Percentiles rank a stretch among this genome's conserved stretches.
Conservation (phyloP, 1,140 invertebrate species). For the Phenacoccus solenopsis region DNA sequence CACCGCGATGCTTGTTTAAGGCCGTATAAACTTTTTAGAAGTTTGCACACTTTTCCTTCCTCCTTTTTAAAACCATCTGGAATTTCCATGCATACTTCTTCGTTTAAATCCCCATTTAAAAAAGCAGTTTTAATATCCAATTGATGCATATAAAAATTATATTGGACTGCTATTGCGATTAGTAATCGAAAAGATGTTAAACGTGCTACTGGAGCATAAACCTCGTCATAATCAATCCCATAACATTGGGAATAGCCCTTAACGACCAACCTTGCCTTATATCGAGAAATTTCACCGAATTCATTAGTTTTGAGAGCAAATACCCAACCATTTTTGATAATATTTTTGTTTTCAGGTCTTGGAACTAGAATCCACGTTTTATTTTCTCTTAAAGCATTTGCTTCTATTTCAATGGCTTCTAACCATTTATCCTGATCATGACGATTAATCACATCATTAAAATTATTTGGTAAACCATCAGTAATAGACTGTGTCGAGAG, state of each 20-base stretch:
- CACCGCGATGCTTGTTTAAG: conserved; percentile 28
- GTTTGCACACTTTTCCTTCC: conserved; percentile 26
- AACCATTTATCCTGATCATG: conserved; percentile 20
- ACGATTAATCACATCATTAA: not conserved
- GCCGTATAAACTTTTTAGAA: conserved; percentile 30
- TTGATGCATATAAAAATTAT: conserved; percentile 30
- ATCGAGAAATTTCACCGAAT: conserved; percentile 24
- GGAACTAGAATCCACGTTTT: conserved; percentile 31
- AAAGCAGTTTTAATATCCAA: conserved; percentile 36
- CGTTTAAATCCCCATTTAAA: conserved; percentile 31
- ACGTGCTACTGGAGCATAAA: conserved; percentile 31
- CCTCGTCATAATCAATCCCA: conserved; percentile 34
- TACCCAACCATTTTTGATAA: conserved; percentile 31
- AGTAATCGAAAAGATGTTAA: conserved; percentile 32
- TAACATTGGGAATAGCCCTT: conserved; percentile 13
- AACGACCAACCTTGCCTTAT: conserved; percentile 16
- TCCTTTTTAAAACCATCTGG: conserved; percentile 21
- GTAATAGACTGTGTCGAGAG: not conserved
- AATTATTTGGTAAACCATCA: not conserved
- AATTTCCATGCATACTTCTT: conserved; percentile 32
- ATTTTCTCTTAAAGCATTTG: conserved; percentile 22
- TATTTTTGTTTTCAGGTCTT: conserved; percentile 28
- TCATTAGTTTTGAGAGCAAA: not conserved
- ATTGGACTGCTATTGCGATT: conserved; percentile 31
- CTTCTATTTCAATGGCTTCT: conserved; percentile 23